These are phyloP conservation scores for Monarcha castaneiventris DNA, from an alignment of 2,113 vertebrate species.

Conservation along the genomic window DNA sequence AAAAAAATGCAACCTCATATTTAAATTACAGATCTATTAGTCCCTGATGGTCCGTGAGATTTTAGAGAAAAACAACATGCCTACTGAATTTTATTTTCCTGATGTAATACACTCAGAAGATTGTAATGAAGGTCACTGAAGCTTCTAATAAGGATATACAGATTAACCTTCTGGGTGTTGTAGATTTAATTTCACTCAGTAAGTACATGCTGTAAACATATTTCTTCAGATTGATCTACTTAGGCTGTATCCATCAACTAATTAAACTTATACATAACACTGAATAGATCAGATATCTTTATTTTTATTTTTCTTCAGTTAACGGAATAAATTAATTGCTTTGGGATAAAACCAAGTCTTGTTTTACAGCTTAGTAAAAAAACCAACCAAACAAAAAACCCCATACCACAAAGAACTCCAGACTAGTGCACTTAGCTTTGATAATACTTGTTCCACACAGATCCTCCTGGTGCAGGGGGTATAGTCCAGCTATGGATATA, in stretches of 20 bases:
- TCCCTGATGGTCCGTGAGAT: not conserved
- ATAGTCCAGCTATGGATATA: not conserved
- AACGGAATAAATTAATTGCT: conserved; percentile 7
- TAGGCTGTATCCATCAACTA: not conserved
- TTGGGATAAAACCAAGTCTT: not conserved
- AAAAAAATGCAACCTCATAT: not conserved
- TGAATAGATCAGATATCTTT: not conserved
- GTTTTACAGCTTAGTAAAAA: not conserved
- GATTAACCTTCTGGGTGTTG: not conserved
- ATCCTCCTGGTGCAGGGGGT: not conserved
- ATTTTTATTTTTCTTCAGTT: not conserved
- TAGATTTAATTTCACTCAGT: conserved; percentile 17
- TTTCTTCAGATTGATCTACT: conserved; percentile 33
- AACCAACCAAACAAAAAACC: not conserved
- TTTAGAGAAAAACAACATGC: not conserved
- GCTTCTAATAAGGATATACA: not conserved
- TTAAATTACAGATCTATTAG: not conserved
- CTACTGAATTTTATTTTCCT: not conserved
- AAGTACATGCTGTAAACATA: conserved; percentile 4
- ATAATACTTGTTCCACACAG: not conserved
- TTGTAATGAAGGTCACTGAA: not conserved
- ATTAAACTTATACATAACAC: conserved; percentile 16
- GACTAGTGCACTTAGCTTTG: not conserved
- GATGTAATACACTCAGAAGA: not conserved
- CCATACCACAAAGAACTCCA: not conserved